These are phyloP conservation scores for Mercenaria mercenaria DNA, from an alignment of 1,140 invertebrate genomes.

Conservation along the genomic window DNA sequence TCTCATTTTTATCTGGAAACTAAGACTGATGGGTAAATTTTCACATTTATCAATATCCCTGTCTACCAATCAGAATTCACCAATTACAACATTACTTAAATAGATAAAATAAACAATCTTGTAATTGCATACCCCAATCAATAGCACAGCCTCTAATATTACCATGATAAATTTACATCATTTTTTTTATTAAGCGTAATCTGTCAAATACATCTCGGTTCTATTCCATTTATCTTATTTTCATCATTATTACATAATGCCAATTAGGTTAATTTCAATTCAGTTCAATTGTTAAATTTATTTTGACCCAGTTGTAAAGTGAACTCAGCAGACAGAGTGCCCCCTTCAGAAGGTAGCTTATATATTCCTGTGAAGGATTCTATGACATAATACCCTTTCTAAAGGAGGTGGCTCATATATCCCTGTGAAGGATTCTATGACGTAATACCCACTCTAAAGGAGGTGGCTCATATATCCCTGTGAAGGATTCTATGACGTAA, in stretches of 20 bases:
- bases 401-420: too few species aligned
- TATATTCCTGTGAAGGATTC: too few species aligned
- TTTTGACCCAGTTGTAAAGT: too few species aligned
- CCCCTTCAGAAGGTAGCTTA: too few species aligned
- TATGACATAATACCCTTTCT: too few species aligned
- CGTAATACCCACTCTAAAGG: too few species aligned
- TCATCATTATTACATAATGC: background rate
- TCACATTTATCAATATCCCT: slow-evolving; percentile 35
- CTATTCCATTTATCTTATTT: background rate
- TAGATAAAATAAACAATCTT: slow-evolving; percentile 51
- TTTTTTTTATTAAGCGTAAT: background rate
- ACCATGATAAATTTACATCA: background rate
- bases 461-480: too few species aligned
- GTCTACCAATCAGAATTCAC: slow-evolving; percentile 20
- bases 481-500: too few species aligned
- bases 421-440: too few species aligned
- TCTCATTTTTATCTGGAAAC: slow-evolving; percentile 57
- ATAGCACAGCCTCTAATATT: background rate
- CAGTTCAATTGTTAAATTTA: too few species aligned
- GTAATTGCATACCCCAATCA: slow-evolving; percentile 8
- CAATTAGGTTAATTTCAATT: too few species aligned
- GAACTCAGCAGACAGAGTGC: too few species aligned
- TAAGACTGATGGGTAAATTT: slow-evolving; percentile 54
- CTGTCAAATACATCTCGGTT: background rate
- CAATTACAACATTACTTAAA: slow-evolving; percentile 35